phyloP scores from a whole-genome alignment of 2,797 vertebrate genomes.

The Paratrypauchen microcephalus region DNA sequence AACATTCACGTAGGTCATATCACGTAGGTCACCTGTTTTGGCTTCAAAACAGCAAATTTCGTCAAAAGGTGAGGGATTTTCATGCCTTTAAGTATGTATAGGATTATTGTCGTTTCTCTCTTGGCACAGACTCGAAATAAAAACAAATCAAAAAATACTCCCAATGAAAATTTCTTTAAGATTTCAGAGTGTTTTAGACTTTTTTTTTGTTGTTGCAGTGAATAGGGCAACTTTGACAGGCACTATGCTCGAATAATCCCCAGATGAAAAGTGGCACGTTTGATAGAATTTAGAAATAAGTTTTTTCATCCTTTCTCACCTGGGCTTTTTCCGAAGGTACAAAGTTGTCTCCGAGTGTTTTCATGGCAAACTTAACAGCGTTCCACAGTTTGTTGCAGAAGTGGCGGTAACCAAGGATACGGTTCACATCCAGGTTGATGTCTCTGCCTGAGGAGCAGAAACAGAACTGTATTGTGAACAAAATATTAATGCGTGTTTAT shows the following conservation, averaged over 20 bases:
- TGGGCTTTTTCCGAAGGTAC: constrained; percentile 76
- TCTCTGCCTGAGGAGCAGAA: constrained; percentile 80
- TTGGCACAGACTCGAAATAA: too few relatives aligned
- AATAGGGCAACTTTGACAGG: neutral
- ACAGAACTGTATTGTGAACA: neutral
- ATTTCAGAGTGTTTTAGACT: too few relatives aligned
- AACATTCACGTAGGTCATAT: too few relatives aligned
- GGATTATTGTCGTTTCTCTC: too few relatives aligned
- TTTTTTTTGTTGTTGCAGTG: too few relatives aligned
- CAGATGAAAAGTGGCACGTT: neutral
- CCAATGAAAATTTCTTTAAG: too few relatives aligned
- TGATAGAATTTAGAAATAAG: neutral
- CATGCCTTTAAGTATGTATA: too few relatives aligned
- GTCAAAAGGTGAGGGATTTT: too few relatives aligned
- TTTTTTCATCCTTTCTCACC: constrained; percentile 66
- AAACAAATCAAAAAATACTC: too few relatives aligned
- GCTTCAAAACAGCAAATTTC: too few relatives aligned
- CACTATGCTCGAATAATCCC: constrained; percentile 3
- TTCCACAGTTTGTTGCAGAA: constrained; percentile 98
- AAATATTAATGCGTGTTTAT: neutral
- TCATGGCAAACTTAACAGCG: constrained; percentile 89
- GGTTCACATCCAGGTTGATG: constrained; percentile 93
- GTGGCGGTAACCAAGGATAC: constrained; percentile 90
- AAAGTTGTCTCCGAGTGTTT: constrained; percentile 83
- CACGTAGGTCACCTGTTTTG: too few relatives aligned